These are phyloP conservation scores for Seriola quinqueradiata DNA, from an alignment of 2,113 vertebrate species.

Conservation along the genomic window DNA sequence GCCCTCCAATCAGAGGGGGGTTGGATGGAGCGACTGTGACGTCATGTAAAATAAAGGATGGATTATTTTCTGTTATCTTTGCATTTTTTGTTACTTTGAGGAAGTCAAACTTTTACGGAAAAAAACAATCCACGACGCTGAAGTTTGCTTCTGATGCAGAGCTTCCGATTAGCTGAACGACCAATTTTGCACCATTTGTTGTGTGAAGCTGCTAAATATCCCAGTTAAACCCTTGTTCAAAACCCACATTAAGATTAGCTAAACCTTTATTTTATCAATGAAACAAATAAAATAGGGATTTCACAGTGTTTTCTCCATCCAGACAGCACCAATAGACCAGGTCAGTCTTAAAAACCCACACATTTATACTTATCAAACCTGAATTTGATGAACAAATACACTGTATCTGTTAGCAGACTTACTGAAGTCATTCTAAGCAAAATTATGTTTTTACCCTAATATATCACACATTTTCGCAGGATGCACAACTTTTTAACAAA, in stretches of 20 bases:
- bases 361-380: no score
- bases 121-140: no score
- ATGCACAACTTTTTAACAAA: background rate
- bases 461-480: background rate
- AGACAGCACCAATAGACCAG: no score
- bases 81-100: background rate
- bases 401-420: background rate
- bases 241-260: no score
- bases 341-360: no score
- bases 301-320: no score
- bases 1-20: slow-evolving; percentile 60
- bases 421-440: background rate
- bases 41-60: background rate
- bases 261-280: no score
- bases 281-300: no score
- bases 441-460: background rate
- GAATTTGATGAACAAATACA: no score
- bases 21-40: slow-evolving; percentile 4
- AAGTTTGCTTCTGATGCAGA: no score
- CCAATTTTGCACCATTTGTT: background rate
- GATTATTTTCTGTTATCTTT: background rate
- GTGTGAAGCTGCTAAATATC: background rate
- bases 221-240: background rate
- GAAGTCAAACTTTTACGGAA: no score
- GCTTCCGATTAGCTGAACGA: no score